Evolutionary conservation across 1,140 invertebrate species (phyloP).

Genomic region (Hirudo medicinalis): DNA sequence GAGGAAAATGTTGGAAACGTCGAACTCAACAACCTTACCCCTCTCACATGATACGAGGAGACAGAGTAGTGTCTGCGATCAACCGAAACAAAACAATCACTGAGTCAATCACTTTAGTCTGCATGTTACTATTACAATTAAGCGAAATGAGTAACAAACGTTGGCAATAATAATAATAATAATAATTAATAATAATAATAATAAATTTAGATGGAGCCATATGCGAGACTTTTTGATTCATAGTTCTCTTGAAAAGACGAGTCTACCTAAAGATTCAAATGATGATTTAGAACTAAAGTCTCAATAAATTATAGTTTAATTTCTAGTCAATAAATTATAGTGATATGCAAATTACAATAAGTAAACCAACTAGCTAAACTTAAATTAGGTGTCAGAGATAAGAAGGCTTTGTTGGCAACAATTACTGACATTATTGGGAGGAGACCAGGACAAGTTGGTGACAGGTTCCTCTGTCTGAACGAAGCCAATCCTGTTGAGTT

Average conservation of each 20-base stretch:
- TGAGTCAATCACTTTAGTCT: background rate
- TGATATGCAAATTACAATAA: too few relatives aligned
- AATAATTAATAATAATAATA: too few relatives aligned
- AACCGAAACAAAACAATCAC: background rate
- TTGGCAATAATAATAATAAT: too few relatives aligned
- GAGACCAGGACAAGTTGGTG: conserved; percentile 2
- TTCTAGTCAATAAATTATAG: too few relatives aligned
- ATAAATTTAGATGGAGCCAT: too few relatives aligned
- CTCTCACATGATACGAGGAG: background rate
- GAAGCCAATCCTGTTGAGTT: background rate
- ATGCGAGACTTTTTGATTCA: too few relatives aligned
- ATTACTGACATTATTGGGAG: background rate
- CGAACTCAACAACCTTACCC: background rate
- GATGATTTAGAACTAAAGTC: background rate
- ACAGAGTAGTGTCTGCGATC: background rate
- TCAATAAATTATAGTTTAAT: background rate
- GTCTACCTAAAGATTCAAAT: too few relatives aligned
- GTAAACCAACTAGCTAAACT: too few relatives aligned
- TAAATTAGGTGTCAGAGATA: too few relatives aligned
- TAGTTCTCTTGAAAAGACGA: background rate
- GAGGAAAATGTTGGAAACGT: background rate
- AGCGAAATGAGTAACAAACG: too few relatives aligned
- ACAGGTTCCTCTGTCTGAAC: background rate
- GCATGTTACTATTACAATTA: too few relatives aligned
- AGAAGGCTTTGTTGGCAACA: too few relatives aligned